These are phyloP conservation scores for Glareola pratincola DNA, from an alignment of 2,113 vertebrate species.

Conservation along the genomic window DNA sequence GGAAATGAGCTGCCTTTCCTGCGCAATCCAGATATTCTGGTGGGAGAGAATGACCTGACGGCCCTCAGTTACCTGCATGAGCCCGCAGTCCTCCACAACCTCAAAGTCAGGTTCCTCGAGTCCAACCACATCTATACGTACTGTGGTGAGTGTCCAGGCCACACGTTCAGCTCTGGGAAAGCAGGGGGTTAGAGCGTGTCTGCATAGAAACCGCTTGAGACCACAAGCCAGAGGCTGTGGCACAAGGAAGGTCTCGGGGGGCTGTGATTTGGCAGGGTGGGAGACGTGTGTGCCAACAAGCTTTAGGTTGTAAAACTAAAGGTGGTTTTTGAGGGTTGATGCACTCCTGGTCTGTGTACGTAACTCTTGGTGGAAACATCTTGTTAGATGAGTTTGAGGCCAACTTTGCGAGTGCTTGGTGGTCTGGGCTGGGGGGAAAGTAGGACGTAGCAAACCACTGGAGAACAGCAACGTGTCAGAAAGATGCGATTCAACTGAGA, in stretches of 20 bases:
- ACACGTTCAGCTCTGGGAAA: fast-evolving
- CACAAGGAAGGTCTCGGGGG: fast-evolving
- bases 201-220: background rate
- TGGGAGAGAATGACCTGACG: conserved; percentile 94
- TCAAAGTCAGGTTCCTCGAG: conserved; percentile 87
- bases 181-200: background rate
- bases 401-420: background rate
- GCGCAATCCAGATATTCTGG: conserved; percentile 93
- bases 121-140: conserved; percentile 90
- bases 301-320: background rate
- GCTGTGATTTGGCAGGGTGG: background rate
- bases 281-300: background rate
- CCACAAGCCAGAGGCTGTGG: background rate
- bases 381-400: background rate
- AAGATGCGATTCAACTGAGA: background rate
- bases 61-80: conserved; percentile 87
- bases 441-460: background rate
- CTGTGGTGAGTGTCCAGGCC: conserved; percentile 78
- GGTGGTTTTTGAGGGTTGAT: background rate
- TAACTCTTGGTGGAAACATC: background rate
- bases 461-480: background rate
- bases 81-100: conserved; percentile 84
- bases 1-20: conserved; percentile 84
- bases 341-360: fast-evolving
- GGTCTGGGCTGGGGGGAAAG: background rate